A percentile compares a stretch with the other conserved stretches of the same genome.
Conservation (phyloP, 2,113 vertebrate genomes). For the Solea solea region DNA sequence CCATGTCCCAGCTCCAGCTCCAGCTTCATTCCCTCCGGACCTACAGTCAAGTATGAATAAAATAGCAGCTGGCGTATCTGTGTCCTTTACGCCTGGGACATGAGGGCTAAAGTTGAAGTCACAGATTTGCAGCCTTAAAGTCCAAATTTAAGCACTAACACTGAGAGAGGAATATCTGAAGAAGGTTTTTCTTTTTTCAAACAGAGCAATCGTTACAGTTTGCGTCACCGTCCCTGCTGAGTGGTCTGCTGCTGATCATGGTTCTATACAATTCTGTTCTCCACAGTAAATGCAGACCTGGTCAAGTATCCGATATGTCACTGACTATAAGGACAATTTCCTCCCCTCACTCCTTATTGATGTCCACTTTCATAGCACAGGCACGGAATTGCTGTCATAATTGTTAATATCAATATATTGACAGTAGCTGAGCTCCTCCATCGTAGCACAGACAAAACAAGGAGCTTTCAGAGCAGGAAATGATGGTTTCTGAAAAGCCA, state of each 20-base stretch:
- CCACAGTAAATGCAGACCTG: slow-evolving; percentile 12
- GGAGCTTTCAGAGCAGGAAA: slow-evolving; percentile 68
- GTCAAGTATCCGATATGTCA: slow-evolving; percentile 34
- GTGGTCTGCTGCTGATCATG: too few species aligned
- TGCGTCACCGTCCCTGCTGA: too few species aligned
- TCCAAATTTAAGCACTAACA: slow-evolving; percentile 34
- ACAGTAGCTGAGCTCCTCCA: slow-evolving; percentile 56
- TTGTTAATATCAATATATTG: slow-evolving; percentile 65
- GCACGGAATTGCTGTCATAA: slow-evolving; percentile 36
- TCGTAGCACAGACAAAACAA: slow-evolving; percentile 54
- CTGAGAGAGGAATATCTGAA: slow-evolving; percentile 6
- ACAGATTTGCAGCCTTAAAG: slow-evolving; percentile 33
- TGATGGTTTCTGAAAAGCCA: slow-evolving; percentile 67
- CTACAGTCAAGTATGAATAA: slow-evolving; percentile 67
- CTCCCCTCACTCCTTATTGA: slow-evolving; percentile 13
- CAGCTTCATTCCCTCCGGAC: slow-evolving; percentile 38
- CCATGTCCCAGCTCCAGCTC: slow-evolving; percentile 42
- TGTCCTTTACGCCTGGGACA: slow-evolving; percentile 43
- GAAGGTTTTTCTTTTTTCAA: background rate
- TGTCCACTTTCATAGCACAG: slow-evolving; percentile 20
- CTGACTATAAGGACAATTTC: background rate
- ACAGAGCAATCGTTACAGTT: background rate
- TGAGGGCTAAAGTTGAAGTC: slow-evolving; percentile 48
- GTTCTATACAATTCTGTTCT: background rate
- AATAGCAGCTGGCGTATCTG: slow-evolving; percentile 65